These are phyloP conservation scores for Oreocharis arfaki DNA, from an alignment of 2,113 vertebrate genomes.

Conservation along the genomic window DNA sequence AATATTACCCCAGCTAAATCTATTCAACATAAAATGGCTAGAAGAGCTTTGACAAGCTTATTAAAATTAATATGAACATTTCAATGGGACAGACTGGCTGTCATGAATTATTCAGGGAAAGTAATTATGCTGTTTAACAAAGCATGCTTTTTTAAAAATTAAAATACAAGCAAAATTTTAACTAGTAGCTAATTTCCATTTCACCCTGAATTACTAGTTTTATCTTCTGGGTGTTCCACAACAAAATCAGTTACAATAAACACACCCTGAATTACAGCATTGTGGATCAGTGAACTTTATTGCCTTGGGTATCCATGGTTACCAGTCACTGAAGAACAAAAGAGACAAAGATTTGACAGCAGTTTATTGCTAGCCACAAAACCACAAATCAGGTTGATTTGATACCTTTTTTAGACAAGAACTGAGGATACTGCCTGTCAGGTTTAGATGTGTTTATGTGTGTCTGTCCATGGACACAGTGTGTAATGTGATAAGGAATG, in stretches of 20 bases:
- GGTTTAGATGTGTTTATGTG: neutral
- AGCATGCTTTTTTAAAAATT: neutral
- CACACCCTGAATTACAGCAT: neutral
- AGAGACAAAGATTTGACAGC: slow-evolving; percentile 11
- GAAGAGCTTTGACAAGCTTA: neutral
- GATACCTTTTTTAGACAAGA: neutral
- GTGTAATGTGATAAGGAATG: neutral
- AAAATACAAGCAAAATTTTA: slow-evolving; percentile 10
- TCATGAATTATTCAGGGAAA: slow-evolving; percentile 50
- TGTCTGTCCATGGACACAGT: accelerated
- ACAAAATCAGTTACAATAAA: neutral
- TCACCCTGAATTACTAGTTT: neutral
- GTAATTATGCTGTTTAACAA: slow-evolving; percentile 27
- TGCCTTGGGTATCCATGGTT: slow-evolving; percentile 23
- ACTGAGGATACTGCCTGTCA: neutral
- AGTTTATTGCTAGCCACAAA: slow-evolving; percentile 5
- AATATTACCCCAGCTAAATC: neutral
- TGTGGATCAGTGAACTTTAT: neutral
- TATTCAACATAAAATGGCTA: slow-evolving; percentile 20
- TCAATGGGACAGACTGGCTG: neutral
- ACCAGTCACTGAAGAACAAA: neutral
- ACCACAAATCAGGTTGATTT: slow-evolving; percentile 12
- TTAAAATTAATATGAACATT: slow-evolving; percentile 54
- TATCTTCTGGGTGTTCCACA: neutral
- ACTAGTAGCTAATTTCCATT: slow-evolving; percentile 40